Conservation (phyloP, 2,113 vertebrate species). For the Anser cygnoides region DNA sequence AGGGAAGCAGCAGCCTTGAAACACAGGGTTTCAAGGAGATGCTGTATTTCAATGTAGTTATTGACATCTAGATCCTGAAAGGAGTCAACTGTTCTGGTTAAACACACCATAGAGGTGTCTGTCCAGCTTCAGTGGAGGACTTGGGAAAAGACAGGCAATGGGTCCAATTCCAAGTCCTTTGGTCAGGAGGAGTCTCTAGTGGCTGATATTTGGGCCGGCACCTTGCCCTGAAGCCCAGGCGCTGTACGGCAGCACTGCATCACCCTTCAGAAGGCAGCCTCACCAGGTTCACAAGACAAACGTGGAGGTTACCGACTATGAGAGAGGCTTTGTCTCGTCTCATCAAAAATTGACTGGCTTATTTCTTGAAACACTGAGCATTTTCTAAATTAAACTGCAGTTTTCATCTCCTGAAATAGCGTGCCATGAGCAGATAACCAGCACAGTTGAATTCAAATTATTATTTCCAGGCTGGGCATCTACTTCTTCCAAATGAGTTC, state of each 20-base stretch:
- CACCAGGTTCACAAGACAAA: neutral
- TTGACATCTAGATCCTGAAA: neutral
- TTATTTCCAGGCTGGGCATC: neutral
- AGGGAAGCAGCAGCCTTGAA: neutral
- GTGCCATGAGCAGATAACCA: neutral
- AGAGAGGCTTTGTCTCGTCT: neutral
- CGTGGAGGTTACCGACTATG: neutral
- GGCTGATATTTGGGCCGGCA: neutral
- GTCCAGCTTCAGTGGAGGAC: neutral
- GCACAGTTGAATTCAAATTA: neutral
- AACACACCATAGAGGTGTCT: neutral
- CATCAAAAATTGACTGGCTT: neutral
- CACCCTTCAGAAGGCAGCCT: neutral
- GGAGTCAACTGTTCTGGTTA: neutral
- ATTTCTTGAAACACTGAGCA: neutral
- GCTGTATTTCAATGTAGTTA: neutral
- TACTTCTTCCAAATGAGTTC: neutral
- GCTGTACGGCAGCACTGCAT: rapidly evolving
- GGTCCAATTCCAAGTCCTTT: neutral
- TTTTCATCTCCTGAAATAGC: slow-evolving; percentile 19
- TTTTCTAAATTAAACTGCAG: neutral
- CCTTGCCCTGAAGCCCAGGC: neutral
- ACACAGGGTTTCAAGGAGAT: neutral
- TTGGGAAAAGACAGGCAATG: neutral
- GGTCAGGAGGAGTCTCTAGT: neutral